A percentile compares a stretch with the other conserved stretches of the same genome.
Evolutionary conservation across 2,797 vertebrate genomes (phyloP).

Genomic region (Malurus splendens): DNA sequence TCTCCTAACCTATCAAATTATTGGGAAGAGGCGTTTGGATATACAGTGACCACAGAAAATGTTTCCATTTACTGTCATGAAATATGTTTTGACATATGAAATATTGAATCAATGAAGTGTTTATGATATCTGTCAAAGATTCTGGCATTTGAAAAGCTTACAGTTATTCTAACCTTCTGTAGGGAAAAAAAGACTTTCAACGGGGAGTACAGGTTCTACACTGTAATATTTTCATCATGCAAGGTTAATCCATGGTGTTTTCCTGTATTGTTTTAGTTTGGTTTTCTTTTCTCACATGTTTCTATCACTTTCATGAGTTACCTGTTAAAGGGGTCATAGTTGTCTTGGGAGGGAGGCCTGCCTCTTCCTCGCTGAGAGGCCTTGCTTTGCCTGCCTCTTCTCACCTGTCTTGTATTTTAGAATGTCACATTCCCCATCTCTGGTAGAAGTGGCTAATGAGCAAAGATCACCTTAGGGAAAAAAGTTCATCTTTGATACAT

Average conservation of each 20-base stretch:
- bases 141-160: conserved; percentile 49
- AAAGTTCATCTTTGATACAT: background rate
- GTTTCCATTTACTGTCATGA: background rate
- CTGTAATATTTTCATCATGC: background rate
- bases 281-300: background rate
- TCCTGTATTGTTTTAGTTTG: background rate
- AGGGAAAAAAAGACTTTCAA: conserved; percentile 26
- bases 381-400: background rate
- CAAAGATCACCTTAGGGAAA: background rate
- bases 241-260: conserved; percentile 3
- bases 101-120: conserved; percentile 25
- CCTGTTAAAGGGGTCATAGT: background rate
- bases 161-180: conserved; percentile 39
- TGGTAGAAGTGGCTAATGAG: background rate
- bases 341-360: background rate
- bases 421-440: background rate
- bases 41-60: background rate
- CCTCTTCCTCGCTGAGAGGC: background rate
- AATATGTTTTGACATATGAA: conserved; percentile 14
- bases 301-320: background rate
- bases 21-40: background rate
- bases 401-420: background rate
- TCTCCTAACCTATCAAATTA: background rate
- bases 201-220: conserved; percentile 23
- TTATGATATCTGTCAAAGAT: conserved; percentile 45